Conservation (phyloP, 2,888 invertebrate species). For the Ferrisia virgata region DNA sequence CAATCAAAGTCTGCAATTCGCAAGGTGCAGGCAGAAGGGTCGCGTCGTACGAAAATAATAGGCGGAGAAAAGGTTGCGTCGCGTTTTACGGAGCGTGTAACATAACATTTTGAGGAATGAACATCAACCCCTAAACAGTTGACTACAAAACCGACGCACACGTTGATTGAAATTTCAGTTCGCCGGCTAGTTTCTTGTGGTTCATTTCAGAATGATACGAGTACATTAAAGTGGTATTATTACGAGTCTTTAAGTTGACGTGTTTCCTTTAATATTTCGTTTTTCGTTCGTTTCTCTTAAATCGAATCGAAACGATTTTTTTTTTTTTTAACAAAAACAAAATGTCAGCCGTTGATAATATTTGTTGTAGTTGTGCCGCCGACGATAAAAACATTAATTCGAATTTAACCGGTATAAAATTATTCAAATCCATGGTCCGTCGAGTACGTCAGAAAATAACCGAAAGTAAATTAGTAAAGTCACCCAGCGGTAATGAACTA, state of each 20-base stretch:
- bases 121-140: constrained; percentile 5
- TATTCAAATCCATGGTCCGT: constrained; percentile 15
- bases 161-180: neutral
- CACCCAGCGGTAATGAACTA: neutral
- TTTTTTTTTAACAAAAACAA: neutral
- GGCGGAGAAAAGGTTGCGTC: constrained; percentile 10
- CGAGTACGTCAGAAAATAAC: constrained; percentile 19
- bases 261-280: no score
- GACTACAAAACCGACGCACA: constrained; percentile 12
- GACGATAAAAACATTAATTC: neutral
- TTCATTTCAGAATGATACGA: neutral
- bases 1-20: neutral
- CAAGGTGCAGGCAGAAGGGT: neutral
- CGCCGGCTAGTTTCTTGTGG: neutral
- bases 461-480: constrained; percentile 26
- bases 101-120: neutral
- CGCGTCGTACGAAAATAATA: neutral
- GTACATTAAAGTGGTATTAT: neutral
- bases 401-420: neutral
- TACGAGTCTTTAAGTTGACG: neutral
- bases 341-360: neutral
- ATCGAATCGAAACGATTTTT: neutral
- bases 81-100: constrained; percentile 1
- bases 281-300: neutral
- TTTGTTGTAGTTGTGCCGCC: constrained; percentile 20